These are phyloP conservation scores for Iguana delicatissima DNA, from an alignment of 2,797 vertebrate genomes.

Conservation along the genomic window DNA sequence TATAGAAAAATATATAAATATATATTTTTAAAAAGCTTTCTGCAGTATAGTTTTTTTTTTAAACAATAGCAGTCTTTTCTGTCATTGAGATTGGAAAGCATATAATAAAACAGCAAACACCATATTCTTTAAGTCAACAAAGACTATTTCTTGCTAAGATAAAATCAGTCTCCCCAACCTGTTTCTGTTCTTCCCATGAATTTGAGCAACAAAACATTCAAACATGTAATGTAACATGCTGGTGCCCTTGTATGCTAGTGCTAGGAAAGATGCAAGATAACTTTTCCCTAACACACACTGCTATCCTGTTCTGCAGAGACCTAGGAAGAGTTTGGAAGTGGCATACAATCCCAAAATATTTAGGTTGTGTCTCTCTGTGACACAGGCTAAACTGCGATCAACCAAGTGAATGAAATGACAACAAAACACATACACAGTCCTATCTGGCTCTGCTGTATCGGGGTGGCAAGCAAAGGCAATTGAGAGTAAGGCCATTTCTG, in stretches of 20 bases:
- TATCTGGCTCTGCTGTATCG: background rate
- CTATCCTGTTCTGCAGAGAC: too few relatives aligned
- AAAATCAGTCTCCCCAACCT: conserved; percentile 8
- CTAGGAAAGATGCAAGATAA: too few relatives aligned
- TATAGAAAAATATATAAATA: background rate
- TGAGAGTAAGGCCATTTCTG: too few relatives aligned
- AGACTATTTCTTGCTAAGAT: conserved; percentile 1
- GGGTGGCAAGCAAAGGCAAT: too few relatives aligned
- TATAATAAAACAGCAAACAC: conserved; percentile 43
- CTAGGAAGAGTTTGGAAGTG: too few relatives aligned
- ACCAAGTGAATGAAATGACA: too few relatives aligned
- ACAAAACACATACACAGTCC: too few relatives aligned
- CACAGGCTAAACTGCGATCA: too few relatives aligned
- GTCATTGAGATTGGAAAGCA: conserved; percentile 61
- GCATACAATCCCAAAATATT: too few relatives aligned
- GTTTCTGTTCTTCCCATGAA: conserved; percentile 21
- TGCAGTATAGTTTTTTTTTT: background rate
- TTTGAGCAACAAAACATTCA: background rate
- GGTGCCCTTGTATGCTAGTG: too few relatives aligned
- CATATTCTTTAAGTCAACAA: conserved; percentile 20
- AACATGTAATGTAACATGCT: background rate
- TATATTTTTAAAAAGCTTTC: background rate
- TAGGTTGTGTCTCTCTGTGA: too few relatives aligned
- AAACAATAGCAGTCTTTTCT: conserved; percentile 61
- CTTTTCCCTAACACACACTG: too few relatives aligned